Conservation (phyloP, 2,888 invertebrate genomes). For the Clanis bilineata region DNA sequence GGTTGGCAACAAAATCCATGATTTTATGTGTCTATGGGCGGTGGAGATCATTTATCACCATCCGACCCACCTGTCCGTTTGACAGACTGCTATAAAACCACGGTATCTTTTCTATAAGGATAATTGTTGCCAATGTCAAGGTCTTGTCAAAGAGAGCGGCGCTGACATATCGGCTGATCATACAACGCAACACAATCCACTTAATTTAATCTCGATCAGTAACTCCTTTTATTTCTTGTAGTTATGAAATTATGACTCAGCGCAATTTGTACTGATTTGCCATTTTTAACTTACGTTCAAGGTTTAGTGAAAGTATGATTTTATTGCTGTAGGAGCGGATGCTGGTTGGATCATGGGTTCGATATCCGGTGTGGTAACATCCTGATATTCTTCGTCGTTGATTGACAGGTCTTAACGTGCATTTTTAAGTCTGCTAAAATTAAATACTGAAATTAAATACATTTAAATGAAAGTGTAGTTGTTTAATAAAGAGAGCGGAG, state of each 20-base stretch:
- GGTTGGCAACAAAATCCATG: no score
- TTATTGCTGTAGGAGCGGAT: background rate
- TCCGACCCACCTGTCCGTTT: no score
- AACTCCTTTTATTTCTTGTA: background rate
- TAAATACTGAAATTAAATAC: background rate
- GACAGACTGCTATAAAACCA: no score
- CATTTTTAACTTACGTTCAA: background rate
- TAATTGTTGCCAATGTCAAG: background rate
- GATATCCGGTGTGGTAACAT: background rate
- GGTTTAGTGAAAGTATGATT: background rate
- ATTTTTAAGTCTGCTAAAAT: background rate
- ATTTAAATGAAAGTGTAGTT: background rate
- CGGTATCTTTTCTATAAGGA: no score
- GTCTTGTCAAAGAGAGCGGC: background rate
- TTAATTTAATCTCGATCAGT: background rate
- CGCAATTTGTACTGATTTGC: slow-evolving; percentile 1
- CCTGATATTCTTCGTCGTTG: no score
- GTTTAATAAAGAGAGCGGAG: no score
- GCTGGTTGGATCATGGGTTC: background rate
- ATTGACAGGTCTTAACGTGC: background rate
- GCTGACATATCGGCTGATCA: background rate
- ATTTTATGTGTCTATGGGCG: no score
- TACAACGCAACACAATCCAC: background rate
- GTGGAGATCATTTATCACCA: no score
- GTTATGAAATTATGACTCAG: slow-evolving; percentile 5